Conservation (phyloP, 2,888 invertebrate genomes). For the Sarcophaga variegata region DNA sequence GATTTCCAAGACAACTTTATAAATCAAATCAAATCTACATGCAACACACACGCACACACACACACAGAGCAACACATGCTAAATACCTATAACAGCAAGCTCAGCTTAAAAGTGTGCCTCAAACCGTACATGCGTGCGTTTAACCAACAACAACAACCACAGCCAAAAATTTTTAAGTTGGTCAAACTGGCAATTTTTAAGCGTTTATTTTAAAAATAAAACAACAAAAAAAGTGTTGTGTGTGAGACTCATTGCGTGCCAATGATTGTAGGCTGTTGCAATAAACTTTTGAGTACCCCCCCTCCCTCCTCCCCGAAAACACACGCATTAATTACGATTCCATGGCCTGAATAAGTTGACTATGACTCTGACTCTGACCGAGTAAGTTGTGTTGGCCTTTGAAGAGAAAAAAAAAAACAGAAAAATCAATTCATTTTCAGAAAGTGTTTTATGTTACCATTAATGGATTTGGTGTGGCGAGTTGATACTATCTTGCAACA, state of each 20-base stretch:
- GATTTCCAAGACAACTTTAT: constrained; percentile 29
- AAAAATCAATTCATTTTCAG: neutral
- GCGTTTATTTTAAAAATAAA: neutral
- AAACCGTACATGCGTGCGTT: constrained; percentile 49
- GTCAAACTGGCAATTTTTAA: constrained; percentile 32
- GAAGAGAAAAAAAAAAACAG: neutral
- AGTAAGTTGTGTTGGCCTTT: constrained; percentile 33
- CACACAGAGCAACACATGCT: constrained; percentile 22
- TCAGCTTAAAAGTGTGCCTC: constrained; percentile 45
- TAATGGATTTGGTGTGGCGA: no score
- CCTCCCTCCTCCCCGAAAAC: neutral
- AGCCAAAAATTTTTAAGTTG: constrained; percentile 4
- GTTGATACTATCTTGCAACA: neutral
- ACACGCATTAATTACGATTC: constrained; percentile 52
- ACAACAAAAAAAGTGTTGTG: neutral
- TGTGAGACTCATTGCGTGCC: constrained; percentile 57
- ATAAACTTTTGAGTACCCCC: neutral
- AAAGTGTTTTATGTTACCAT: neutral
- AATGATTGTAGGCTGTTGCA: constrained; percentile 56
- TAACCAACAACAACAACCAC: neutral
- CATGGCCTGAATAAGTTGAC: constrained; percentile 15
- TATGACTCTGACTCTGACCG: constrained; percentile 49
- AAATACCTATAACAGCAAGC: no score
- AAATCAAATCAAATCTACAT: constrained; percentile 41
- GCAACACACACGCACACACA: neutral